Percentiles rank a stretch among this genome's conserved stretches.
Evolutionary conservation across 2,113 vertebrate species (phyloP).

Genomic region (Apteryx owenii): DNA sequence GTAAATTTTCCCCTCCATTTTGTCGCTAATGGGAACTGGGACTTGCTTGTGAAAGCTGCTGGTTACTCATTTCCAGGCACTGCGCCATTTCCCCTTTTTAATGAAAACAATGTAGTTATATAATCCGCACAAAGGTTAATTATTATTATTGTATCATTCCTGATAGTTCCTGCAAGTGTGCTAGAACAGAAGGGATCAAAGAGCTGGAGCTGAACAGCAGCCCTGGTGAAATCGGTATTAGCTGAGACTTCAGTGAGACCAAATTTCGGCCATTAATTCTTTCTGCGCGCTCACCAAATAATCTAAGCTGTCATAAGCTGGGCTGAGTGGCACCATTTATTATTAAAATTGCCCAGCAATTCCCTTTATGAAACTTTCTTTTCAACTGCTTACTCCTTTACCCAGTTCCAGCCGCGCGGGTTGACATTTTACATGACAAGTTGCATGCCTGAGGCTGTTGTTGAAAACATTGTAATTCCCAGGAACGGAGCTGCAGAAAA

Average conservation of each 20-base stretch:
- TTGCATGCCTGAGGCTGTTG: not conserved
- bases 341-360: not conserved
- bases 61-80: not conserved
- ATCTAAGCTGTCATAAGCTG: not conserved
- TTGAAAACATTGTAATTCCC: not conserved
- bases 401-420: not conserved
- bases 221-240: not conserved
- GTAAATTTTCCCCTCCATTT: not conserved
- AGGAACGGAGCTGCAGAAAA: not conserved
- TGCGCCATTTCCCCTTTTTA: rapidly evolving
- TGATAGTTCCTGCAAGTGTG: not conserved
- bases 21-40: not conserved
- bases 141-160: not conserved
- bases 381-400: rapidly evolving
- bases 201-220: not conserved
- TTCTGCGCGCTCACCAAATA: not conserved
- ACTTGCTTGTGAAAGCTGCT: not conserved
- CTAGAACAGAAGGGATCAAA: not conserved
- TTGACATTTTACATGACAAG: rapidly evolving
- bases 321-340: not conserved
- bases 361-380: not conserved
- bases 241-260: rapidly evolving
- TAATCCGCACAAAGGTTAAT: not conserved
- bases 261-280: not conserved
- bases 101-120: not conserved